These are phyloP conservation scores for Antedon bifida DNA, from an alignment of 35 echinoderm and acorn worm species.

Conservation along the genomic window DNA sequence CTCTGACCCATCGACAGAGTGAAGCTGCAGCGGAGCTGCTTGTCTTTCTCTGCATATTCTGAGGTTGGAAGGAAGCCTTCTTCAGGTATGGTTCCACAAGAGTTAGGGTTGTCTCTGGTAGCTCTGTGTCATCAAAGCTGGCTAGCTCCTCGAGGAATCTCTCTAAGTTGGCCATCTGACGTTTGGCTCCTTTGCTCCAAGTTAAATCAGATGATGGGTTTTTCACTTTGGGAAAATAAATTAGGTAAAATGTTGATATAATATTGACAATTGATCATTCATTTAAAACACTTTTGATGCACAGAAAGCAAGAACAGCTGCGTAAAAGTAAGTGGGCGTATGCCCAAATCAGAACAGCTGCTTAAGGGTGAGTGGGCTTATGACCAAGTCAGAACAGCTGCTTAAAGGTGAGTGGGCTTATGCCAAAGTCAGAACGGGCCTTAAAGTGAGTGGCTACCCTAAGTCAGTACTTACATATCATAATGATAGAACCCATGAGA, in stretches of 20 bases:
- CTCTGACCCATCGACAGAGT: constrained; percentile 88
- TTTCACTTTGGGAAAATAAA: constrained; percentile 67
- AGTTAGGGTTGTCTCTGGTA: constrained; percentile 85
- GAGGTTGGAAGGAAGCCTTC: constrained; percentile 84
- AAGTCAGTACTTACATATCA: constrained; percentile 77
- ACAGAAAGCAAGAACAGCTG: too few species aligned
- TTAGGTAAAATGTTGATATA: too few species aligned
- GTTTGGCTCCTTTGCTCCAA: constrained; percentile 94
- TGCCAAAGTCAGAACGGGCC: too few species aligned
- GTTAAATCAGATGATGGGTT: constrained; percentile 90
- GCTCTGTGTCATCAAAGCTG: constrained; percentile 82
- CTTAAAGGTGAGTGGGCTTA: too few species aligned
- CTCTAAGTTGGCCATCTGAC: constrained; percentile 96
- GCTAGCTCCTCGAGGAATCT: constrained; percentile 82
- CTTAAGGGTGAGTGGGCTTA: too few species aligned
- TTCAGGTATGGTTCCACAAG: constrained; percentile 96
- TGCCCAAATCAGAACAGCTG: too few species aligned
- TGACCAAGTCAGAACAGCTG: too few species aligned
- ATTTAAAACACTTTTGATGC: too few species aligned
- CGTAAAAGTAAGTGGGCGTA: too few species aligned
- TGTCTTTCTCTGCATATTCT: constrained; percentile 85
- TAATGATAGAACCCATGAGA: constrained; percentile 87
- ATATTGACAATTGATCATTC: too few species aligned
- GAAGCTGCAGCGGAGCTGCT: constrained; percentile 67
- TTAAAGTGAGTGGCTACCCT: too few species aligned